Evolutionary conservation across 2,113 vertebrate genomes (phyloP).

Genomic region (Leptodactylus fuscus): DNA sequence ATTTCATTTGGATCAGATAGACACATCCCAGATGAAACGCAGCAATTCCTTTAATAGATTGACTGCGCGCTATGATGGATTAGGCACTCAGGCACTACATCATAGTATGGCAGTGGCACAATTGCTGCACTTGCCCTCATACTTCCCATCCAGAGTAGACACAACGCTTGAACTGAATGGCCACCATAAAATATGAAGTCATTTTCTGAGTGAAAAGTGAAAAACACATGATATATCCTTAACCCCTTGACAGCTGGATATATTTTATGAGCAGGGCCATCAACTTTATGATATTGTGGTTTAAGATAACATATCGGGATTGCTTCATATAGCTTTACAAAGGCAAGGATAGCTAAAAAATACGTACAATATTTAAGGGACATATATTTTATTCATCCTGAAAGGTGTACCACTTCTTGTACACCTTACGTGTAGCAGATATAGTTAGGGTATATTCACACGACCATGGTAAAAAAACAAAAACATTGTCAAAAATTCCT

Average conservation of each 20-base stretch:
- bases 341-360: neutral
- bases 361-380: no score
- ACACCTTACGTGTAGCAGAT: no score
- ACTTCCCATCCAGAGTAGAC: neutral
- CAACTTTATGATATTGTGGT: neutral
- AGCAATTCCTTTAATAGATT: slow-evolving; percentile 31
- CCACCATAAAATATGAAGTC: neutral
- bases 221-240: slow-evolving; percentile 4
- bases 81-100: slow-evolving; percentile 2
- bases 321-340: no score
- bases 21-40: slow-evolving; percentile 30
- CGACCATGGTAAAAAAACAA: no score
- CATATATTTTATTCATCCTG: no score
- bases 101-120: neutral
- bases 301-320: neutral
- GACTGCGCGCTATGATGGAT: slow-evolving; percentile 22
- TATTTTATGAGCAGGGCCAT: neutral
- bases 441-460: no score
- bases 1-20: slow-evolving; percentile 5
- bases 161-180: neutral
- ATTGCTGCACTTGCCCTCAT: neutral
- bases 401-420: no score
- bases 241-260: neutral
- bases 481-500: no score
- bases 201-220: neutral